Conservation (phyloP, 1,140 invertebrate genomes). For the Drosophila kurseongensis region DNA sequence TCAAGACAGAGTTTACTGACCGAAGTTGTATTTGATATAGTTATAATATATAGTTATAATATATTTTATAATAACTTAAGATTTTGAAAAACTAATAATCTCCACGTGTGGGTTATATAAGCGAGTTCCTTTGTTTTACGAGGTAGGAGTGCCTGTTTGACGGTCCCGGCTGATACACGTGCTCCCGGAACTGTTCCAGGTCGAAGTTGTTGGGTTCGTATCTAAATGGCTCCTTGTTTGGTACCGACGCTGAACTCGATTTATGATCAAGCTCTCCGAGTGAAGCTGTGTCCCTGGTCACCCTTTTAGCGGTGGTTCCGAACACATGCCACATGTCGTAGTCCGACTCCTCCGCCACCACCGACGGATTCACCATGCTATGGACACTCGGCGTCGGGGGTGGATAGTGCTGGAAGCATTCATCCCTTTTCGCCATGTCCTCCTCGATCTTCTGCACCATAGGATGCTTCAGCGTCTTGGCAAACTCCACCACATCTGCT, state of each 20-base stretch:
- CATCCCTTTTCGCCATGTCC: neutral
- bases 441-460: constrained; percentile 6
- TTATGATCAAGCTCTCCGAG: neutral
- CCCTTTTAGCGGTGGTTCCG: neutral
- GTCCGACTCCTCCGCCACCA: constrained; percentile 10
- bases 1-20: too few species aligned
- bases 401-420: constrained; percentile 21
- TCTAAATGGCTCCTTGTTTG: constrained; percentile 8
- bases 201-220: constrained; percentile 51
- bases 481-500: constrained; percentile 1
- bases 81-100: neutral
- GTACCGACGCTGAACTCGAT: neutral
- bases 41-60: neutral
- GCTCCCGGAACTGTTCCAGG: constrained; percentile 37
- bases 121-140: neutral
- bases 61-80: neutral
- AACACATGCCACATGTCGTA: constrained; percentile 34
- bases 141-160: constrained; percentile 48
- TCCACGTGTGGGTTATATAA: neutral
- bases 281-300: neutral
- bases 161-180: constrained; percentile 38
- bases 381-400: neutral
- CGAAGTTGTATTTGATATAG: too few species aligned
- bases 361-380: neutral
- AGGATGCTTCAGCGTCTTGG: constrained; percentile 26